Evolutionary conservation across 2,797 vertebrate genomes (phyloP).

Genomic region (Synaphobranchus kaupii): DNA sequence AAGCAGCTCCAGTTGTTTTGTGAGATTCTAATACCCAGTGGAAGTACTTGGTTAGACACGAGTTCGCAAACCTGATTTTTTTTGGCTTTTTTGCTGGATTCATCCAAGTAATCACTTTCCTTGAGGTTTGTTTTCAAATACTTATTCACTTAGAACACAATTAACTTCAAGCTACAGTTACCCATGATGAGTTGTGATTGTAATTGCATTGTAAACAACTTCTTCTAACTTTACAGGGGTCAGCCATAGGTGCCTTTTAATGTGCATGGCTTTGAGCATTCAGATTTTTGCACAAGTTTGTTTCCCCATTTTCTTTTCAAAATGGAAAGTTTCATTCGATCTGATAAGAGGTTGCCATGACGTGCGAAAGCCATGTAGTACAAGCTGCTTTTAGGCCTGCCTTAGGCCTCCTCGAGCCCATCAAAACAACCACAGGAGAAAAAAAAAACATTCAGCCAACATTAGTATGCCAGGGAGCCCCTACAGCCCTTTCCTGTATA

Average conservation of each 20-base stretch:
- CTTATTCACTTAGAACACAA: neutral
- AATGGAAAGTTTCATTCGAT: neutral
- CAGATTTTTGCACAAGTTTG: no score
- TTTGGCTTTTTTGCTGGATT: neutral
- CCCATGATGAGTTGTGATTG: neutral
- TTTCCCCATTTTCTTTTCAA: neutral
- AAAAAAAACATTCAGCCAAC: neutral
- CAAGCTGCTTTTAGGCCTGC: neutral
- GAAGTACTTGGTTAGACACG: neutral
- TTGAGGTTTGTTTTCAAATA: slow-evolving; percentile 3
- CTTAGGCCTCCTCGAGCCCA: neutral
- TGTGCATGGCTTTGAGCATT: neutral
- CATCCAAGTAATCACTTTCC: neutral
- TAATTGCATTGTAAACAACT: no score
- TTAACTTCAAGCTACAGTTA: neutral
- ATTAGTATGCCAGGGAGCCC: neutral
- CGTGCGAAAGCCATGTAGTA: neutral
- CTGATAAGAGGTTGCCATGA: neutral
- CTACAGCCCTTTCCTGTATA: neutral
- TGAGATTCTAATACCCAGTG: neutral
- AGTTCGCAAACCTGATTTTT: neutral
- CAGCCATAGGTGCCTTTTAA: neutral
- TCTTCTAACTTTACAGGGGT: no score
- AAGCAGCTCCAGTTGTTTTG: neutral
- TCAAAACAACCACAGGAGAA: neutral